These are phyloP conservation scores for Temnothorax unifasciatus DNA, from an alignment of 2,888 invertebrate species.

Conservation along the genomic window DNA sequence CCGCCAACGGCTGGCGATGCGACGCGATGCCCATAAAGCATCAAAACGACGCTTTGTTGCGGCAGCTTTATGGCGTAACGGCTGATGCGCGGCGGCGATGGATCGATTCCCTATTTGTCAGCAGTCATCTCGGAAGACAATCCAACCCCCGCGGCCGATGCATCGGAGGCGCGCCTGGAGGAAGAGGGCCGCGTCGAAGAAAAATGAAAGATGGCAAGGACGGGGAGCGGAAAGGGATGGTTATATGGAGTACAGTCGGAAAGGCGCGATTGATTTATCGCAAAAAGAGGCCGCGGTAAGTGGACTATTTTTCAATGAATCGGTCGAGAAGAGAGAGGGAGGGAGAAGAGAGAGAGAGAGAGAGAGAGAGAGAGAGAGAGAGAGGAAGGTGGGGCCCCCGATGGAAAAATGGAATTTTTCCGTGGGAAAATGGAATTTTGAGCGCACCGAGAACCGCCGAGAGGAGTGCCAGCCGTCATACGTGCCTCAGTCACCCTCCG, in stretches of 20 bases:
- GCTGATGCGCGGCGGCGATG: slow-evolving; percentile 17
- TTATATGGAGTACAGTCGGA: slow-evolving; percentile 52
- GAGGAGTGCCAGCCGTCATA: slow-evolving; percentile 75
- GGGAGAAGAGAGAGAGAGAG: background rate
- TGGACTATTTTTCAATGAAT: slow-evolving; percentile 79
- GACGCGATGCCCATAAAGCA: slow-evolving; percentile 49
- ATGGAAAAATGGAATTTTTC: slow-evolving; percentile 68
- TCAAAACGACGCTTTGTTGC: slow-evolving; percentile 53
- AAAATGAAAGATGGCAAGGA: slow-evolving; percentile 44
- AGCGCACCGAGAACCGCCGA: slow-evolving; percentile 62
- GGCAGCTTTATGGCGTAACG: slow-evolving; percentile 48
- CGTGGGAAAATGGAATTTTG: slow-evolving; percentile 80
- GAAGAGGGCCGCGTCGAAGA: slow-evolving; percentile 21
- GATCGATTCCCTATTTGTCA: slow-evolving; percentile 57
- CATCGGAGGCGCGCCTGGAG: slow-evolving; percentile 25
- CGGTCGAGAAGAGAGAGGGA: slow-evolving; percentile 42
- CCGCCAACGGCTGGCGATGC: slow-evolving; percentile 26
- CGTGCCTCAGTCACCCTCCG: slow-evolving; percentile 82
- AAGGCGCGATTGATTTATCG: slow-evolving; percentile 75
- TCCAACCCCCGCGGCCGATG: slow-evolving; percentile 30
- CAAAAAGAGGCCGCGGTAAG: slow-evolving; percentile 76
- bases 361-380: background rate
- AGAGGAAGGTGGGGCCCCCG: slow-evolving; percentile 41
- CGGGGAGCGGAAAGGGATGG: slow-evolving; percentile 32
- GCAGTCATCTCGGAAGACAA: slow-evolving; percentile 43